Base-by-base conservation (phyloP, 2,888 invertebrate genomes). In the Microctonus brassicae region DNA sequence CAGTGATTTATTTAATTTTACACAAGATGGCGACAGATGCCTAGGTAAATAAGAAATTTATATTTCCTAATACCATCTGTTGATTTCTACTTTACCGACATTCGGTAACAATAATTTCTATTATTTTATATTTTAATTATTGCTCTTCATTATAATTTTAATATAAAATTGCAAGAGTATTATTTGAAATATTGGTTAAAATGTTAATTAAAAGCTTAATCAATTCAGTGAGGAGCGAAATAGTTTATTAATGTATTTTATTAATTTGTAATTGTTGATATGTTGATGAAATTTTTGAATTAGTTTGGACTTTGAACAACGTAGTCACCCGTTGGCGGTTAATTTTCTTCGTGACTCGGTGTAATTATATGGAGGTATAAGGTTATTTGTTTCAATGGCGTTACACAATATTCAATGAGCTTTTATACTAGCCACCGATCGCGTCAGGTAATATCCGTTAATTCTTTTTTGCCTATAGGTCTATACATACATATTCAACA, bases 381-480 rank as follows among this genome's bases (percentile, higher is more conserved):
- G 29, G 17, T 29, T 47, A 52, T 29, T 62, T 33, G 29, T 64
- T 64, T 29, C n/a, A 26, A 47, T 52, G 52, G 26, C 20, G 33
- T 64, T 64, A 22, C 63, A n/a, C 47, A 64, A 64, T 29, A 52
- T 64, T 52, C 63, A 64, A 62, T 62, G 42, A 62, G 63, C 63
- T 47, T 52, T 33, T 60, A 33, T 42, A 64, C 52, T 29, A 42
- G 26, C 13, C 62, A n/a, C 6, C 24, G 24, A 62, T 39, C 29
- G 52, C 52, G 26, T 33, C 58, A 64, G 52, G 52, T 52, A 64
- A 64, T 64, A 64, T 64, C 63, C 63, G 63, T 64, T 64, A 33
- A 33, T 24, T 62, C 62, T 62, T 42, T 62, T 29, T 64, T n/a
- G 47, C 47, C 17, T 47, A 5, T n/a, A 47, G 17, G 17, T 3